Evolutionary conservation across 2,113 vertebrate species (phyloP), one percentile per base, ranked within the genome.

Genomic region (Miniopterus natalensis): DNA sequence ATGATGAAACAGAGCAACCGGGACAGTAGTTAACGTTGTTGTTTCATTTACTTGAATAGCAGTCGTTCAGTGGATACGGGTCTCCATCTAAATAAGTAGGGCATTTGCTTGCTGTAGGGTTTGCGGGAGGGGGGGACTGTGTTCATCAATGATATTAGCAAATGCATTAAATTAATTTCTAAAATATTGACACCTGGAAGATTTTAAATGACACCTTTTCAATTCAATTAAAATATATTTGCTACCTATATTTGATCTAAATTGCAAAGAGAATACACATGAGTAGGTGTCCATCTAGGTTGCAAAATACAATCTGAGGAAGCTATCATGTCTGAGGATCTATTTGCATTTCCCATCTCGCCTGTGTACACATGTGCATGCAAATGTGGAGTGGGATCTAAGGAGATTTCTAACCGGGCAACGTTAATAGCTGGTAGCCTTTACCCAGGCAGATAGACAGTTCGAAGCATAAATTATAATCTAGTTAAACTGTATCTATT

Each of bases 301-400:
- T 97, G 91, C 85, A 95, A 97, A 98, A 97, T 96, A 86, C 59
- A 90, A 71, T 97, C 98, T 96, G 88, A 96, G 84, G 95, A 97
- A 97, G 74, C 83, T 93, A 59, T 98, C 97, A 42, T 92, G 84
- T 17, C 97, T 57, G 15, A 14, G 0, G 36, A 94, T 36, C 14
- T 31, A 73, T 97, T 96, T 97, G 91, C 84, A 96, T 95, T 96
- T 96, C 96, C 93, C 97, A 95, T 95, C 78, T 95, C 94, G 68
- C 79, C 88, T 66, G 15, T 94, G 88, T 96, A 86, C 55, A 95
- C 96, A 94, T 0, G 65, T 59, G 84, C 94, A 95, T 80, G 83
- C 88, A 95, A 95, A 66, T 95, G 40, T 57, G 45, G 68, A 71
- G 78, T 90, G 74, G 85, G 74, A 91, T 83, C 87, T 89, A 8